Evolutionary conservation across 2,888 invertebrate genomes (phyloP).

Genomic region (Andrena bicolor): DNA sequence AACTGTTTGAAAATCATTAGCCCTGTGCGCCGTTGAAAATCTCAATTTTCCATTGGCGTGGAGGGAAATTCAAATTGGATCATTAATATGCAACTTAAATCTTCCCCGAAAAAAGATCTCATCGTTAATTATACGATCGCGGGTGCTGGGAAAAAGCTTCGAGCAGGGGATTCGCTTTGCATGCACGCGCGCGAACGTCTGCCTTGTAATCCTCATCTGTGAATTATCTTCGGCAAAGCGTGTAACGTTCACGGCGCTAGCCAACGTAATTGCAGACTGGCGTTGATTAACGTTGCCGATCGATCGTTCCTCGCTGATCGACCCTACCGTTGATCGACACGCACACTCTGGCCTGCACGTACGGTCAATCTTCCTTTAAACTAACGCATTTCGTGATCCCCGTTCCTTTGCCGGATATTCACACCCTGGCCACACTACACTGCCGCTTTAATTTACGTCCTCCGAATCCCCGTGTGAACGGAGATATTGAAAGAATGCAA

Average conservation of each 20-base stretch:
- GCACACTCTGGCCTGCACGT: slow-evolving; percentile 14
- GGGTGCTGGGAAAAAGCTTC: not conserved
- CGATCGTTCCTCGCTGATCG: slow-evolving; percentile 50
- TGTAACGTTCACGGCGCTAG: slow-evolving; percentile 34
- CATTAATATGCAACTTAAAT: too few relatives aligned
- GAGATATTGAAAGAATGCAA: not conserved
- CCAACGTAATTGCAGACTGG: slow-evolving; percentile 47
- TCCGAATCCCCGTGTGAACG: not conserved
- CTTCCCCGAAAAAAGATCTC: not conserved
- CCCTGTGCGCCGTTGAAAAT: too few relatives aligned
- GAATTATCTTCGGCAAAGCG: slow-evolving; percentile 55
- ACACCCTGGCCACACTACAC: not conserved
- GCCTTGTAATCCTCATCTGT: slow-evolving; percentile 40
- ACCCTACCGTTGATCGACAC: slow-evolving; percentile 31
- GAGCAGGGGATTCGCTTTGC: not conserved
- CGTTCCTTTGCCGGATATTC: slow-evolving; percentile 14
- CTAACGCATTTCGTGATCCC: slow-evolving; percentile 19
- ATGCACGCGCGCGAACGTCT: not conserved
- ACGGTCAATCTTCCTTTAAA: slow-evolving; percentile 39
- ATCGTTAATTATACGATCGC: slow-evolving; percentile 1
- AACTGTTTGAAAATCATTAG: too few relatives aligned
- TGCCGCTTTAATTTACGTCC: slow-evolving; percentile 2
- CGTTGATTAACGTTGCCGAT: slow-evolving; percentile 58
- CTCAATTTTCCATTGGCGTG: too few relatives aligned
- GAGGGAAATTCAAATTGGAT: too few relatives aligned